phyloP scores from a whole-genome alignment of 2,113 vertebrate species.

The Hirundichthys speculiger region DNA sequence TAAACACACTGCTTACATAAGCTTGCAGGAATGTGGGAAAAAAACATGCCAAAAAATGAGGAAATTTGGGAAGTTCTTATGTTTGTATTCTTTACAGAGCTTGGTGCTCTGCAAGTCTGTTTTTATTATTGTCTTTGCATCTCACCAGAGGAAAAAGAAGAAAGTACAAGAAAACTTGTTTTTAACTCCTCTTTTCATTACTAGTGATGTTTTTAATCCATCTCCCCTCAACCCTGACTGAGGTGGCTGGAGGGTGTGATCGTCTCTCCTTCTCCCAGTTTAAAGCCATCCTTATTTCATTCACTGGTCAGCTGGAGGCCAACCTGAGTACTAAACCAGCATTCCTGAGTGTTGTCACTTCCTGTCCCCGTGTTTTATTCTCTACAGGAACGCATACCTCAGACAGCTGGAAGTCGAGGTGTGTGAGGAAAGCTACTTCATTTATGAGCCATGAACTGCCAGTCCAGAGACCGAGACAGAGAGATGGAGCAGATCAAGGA shows the following conservation, averaged over 20 bases:
- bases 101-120: not conserved
- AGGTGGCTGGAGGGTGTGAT: not conserved
- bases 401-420: slow-evolving; percentile 53
- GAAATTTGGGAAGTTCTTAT: slow-evolving; percentile 7
- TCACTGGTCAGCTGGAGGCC: slow-evolving; percentile 30
- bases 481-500: too few species aligned
- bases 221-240: slow-evolving; percentile 1
- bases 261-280: slow-evolving; percentile 1
- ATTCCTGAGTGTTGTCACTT: slow-evolving; percentile 65
- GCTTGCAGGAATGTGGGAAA: slow-evolving; percentile 52
- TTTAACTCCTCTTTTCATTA: too few species aligned
- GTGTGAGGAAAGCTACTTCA: slow-evolving; percentile 21
- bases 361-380: slow-evolving; percentile 50
- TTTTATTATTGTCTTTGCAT: too few species aligned
- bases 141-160: too few species aligned
- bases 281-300: slow-evolving; percentile 17
- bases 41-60: slow-evolving; percentile 5
- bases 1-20: slow-evolving; percentile 51
- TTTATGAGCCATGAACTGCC: slow-evolving; percentile 32
- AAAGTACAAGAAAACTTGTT: too few species aligned
- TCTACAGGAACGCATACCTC: slow-evolving; percentile 43
- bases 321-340: slow-evolving; percentile 38
- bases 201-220: not conserved
- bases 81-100: slow-evolving; percentile 15
- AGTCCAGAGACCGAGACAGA: not conserved